These are phyloP conservation scores for Drosophila siamana DNA, from an alignment of 2,888 invertebrate species.

Conservation along the genomic window DNA sequence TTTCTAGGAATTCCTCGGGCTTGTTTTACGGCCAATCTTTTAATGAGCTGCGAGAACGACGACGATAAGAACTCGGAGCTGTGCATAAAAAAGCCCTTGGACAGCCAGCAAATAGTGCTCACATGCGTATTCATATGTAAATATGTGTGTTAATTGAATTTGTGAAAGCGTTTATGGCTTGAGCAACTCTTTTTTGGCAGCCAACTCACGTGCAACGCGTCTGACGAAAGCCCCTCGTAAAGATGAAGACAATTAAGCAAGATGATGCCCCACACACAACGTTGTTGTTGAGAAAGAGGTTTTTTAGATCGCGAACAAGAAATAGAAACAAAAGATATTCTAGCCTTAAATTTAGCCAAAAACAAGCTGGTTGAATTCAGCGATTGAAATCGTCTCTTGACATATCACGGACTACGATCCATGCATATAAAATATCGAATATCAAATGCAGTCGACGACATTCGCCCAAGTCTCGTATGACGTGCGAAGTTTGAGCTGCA, in stretches of 20 bases:
- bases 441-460: slow-evolving; percentile 1
- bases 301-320: background rate
- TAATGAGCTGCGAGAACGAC: slow-evolving; percentile 38
- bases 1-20: slow-evolving; percentile 29
- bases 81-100: slow-evolving; percentile 27
- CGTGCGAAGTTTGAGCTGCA: slow-evolving; percentile 35
- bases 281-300: background rate
- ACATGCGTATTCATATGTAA: slow-evolving; percentile 8
- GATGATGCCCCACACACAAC: background rate
- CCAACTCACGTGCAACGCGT: slow-evolving; percentile 51
- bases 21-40: slow-evolving; percentile 37
- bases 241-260: slow-evolving; percentile 16
- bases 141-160: slow-evolving; percentile 61
- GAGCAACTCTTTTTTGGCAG: slow-evolving; percentile 39
- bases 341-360: background rate
- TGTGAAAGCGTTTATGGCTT: slow-evolving; percentile 65
- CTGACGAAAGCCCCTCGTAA: slow-evolving; percentile 28
- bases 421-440: slow-evolving; percentile 7
- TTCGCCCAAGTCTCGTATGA: background rate
- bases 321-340: background rate
- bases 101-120: background rate
- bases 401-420: background rate
- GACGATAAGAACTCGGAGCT: slow-evolving; percentile 37
- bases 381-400: background rate
- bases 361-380: background rate